phyloP scores from a whole-genome alignment of 2,113 vertebrate genomes.

The Rhabdornis inornatus region DNA sequence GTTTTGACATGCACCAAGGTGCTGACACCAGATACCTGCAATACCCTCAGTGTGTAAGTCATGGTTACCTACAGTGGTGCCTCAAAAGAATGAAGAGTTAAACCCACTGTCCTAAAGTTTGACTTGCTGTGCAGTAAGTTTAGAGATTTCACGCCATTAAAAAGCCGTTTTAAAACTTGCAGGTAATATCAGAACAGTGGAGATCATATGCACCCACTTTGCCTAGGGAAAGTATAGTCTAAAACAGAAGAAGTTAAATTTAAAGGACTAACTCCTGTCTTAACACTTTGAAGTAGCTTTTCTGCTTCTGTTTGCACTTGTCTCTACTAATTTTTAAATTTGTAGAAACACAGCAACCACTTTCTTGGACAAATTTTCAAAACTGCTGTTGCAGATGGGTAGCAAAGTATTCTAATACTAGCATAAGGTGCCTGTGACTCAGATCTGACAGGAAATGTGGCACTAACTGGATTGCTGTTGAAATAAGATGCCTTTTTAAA shows the following conservation, averaged over 20 bases:
- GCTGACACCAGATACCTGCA: not conserved
- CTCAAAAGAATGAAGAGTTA: not conserved
- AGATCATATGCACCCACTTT: not conserved
- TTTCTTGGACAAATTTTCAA: not conserved
- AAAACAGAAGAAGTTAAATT: not conserved
- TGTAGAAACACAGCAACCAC: not conserved
- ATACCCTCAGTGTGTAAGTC: rapidly evolving
- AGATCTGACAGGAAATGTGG: not conserved
- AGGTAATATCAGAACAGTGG: not conserved
- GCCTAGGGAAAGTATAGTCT: too few relatives aligned
- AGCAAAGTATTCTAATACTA: not conserved
- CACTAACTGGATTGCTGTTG: not conserved
- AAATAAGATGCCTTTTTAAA: not conserved
- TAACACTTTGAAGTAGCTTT: not conserved
- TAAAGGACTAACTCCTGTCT: not conserved
- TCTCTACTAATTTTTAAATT: not conserved
- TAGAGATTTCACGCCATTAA: not conserved
- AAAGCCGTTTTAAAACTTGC: not conserved
- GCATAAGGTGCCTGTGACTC: not conserved
- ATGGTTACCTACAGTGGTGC: not conserved
- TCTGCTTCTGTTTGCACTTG: not conserved
- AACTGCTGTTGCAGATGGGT: not conserved
- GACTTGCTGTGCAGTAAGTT: not conserved
- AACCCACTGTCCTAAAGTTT: not conserved
- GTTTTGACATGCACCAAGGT: not conserved